Percentiles rank a stretch among this genome's conserved stretches.
phyloP scores from a whole-genome alignment of 2,113 vertebrate species.

The Prietella phreatophila region DNA sequence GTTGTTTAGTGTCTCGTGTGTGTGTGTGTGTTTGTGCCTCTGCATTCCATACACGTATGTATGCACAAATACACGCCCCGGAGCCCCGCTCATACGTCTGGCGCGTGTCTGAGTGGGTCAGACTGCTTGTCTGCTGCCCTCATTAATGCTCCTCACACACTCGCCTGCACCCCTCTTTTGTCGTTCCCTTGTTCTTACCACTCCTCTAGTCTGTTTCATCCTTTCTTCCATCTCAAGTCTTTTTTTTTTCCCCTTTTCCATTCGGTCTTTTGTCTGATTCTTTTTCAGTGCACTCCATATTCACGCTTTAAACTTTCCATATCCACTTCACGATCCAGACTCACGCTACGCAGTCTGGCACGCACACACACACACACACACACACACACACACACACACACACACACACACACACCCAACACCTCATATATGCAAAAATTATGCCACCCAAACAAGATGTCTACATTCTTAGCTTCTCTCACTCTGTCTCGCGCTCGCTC shows the following conservation, averaged over 20 bases:
- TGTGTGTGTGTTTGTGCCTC: slow-evolving; percentile 16
- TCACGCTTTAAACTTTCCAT: slow-evolving; percentile 23
- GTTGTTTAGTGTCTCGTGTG: neutral
- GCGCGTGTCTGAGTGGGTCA: slow-evolving; percentile 52
- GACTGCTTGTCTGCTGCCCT: slow-evolving; percentile 50
- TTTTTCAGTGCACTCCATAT: slow-evolving; percentile 11
- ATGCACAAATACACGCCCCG: slow-evolving; percentile 54
- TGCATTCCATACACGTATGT: slow-evolving; percentile 44
- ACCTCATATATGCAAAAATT: neutral
- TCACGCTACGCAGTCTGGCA: neutral
- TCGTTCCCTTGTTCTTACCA: slow-evolving; percentile 15
- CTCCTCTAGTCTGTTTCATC: slow-evolving; percentile 11
- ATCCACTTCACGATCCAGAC: slow-evolving; percentile 25
- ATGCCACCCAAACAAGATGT: slow-evolving; percentile 10
- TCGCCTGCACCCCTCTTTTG: slow-evolving; percentile 38
- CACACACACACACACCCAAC: neutral
- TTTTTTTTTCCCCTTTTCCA: too few species aligned
- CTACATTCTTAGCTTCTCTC: neutral
- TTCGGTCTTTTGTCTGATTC: neutral
- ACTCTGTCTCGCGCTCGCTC: too few species aligned
- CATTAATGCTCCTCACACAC: slow-evolving; percentile 43
- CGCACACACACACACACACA: neutral
- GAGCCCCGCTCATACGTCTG: slow-evolving; percentile 56
- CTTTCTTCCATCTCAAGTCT: neutral
- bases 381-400: neutral